Evolutionary conservation across 2,113 vertebrate genomes (phyloP).

Genomic region (Parotia lawesii): DNA sequence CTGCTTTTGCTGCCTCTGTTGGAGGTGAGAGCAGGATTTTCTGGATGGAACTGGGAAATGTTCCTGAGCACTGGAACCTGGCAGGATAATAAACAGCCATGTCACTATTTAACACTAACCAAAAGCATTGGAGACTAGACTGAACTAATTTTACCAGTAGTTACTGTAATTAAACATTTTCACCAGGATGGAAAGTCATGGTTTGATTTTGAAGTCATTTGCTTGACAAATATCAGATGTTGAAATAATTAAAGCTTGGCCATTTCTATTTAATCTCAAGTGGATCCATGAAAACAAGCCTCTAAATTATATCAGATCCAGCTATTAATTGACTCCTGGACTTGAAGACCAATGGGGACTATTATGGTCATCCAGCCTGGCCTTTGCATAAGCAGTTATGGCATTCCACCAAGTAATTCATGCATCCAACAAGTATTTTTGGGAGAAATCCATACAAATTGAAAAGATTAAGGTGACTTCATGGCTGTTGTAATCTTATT

Average conservation of each 20-base stretch:
- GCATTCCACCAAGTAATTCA: neutral
- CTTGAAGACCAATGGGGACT: neutral
- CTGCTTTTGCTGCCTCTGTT: neutral
- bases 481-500: neutral
- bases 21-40: neutral
- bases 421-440: neutral
- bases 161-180: constrained; percentile 56
- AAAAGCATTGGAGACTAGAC: neutral
- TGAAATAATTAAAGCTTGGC: constrained; percentile 32
- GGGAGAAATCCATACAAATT: neutral
- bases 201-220: constrained; percentile 23
- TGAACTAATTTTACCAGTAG: constrained; percentile 45
- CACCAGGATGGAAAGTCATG: neutral
- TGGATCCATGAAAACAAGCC: constrained; percentile 20
- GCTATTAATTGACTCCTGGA: constrained; percentile 9
- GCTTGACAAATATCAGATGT: constrained; percentile 54
- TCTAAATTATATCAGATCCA: neutral
- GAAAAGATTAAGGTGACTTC: neutral
- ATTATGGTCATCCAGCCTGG: constrained; percentile 2
- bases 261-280: constrained; percentile 21
- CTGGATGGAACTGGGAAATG: neutral
- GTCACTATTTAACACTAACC: constrained; percentile 34
- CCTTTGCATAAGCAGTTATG: neutral
- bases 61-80: neutral
- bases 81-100: neutral